Base-by-base conservation (phyloP, 2,888 invertebrate genomes). In the Athrips mouffetella region DNA sequence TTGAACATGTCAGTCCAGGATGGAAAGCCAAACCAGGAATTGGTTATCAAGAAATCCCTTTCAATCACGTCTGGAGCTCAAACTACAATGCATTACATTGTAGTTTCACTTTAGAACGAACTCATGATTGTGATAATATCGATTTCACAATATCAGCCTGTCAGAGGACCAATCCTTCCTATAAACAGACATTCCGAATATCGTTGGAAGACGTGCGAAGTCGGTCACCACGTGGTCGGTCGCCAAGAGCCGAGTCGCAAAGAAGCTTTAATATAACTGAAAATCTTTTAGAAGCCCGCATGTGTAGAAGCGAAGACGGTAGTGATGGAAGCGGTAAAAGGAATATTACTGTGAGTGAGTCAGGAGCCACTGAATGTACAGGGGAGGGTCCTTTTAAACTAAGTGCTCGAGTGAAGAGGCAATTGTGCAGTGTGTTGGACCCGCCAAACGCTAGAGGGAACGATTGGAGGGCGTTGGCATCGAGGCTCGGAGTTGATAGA, bases 381-480 rank as follows among this genome's bases (percentile, higher is more conserved):
- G 83, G 89, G 52, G 91, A 91, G 64, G 86, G 90, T 57, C 90
- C 90, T 48, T 91, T 92, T 66, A 90, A 93, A 71, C 73, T 91
- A 61, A 90, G 89, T 51, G 84, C 89, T 52, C 81, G 90, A 54
- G 74, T 90, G 27, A 91, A 91, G 62, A 83, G 90, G 52, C 82
- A 91, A 63, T 79, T 89, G 48, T 87, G 89, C 63, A 71, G 76
- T 65, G 93, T 96, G 71, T 87, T 99, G 64, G 98, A 99, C 83
- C 96, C 97, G 21, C 98, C 98, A 2, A 96, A 96, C 66, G 92
- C 94, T 10, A 91, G 96, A 62, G 97, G 97, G 41, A 97, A 97
- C 76, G 98, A 99, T 80, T 99, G 99, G 99, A 91, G 98, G 60
- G 94, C 97, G 90, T 87, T 99, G 59, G 98, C 98, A n/a, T 93